These are phyloP conservation scores for Poecilia latipinna DNA, from an alignment of 2,113 vertebrate species.

Conservation along the genomic window DNA sequence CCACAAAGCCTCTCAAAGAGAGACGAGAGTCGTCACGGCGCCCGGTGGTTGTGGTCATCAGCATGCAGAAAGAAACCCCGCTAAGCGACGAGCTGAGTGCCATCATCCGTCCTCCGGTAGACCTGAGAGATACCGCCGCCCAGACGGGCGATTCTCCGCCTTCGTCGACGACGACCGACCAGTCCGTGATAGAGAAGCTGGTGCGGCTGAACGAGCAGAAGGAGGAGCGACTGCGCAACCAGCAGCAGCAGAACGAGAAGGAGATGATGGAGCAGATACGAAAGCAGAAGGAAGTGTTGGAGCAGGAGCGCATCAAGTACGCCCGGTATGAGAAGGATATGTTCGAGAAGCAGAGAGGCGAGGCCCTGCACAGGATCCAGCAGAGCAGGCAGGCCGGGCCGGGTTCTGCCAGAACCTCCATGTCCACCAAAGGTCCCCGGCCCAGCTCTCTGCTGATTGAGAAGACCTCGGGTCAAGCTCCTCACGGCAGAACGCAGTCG, in stretches of 20 bases:
- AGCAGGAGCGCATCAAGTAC: slow-evolving; percentile 84
- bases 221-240: slow-evolving; percentile 88
- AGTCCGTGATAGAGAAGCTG: slow-evolving; percentile 84
- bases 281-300: slow-evolving; percentile 89
- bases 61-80: slow-evolving; percentile 79
- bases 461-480: slow-evolving; percentile 24
- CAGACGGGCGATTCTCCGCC: slow-evolving; percentile 48
- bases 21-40: slow-evolving; percentile 60
- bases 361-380: slow-evolving; percentile 82
- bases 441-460: slow-evolving; percentile 63
- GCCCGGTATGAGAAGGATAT: slow-evolving; percentile 80
- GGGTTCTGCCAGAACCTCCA: slow-evolving; percentile 52
- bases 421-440: slow-evolving; percentile 63
- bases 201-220: slow-evolving; percentile 90
- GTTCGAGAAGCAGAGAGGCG: slow-evolving; percentile 82
- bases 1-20: slow-evolving; percentile 55
- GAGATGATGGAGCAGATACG: slow-evolving; percentile 98
- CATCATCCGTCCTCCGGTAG: slow-evolving; percentile 26
- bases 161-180: slow-evolving; percentile 33
- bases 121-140: slow-evolving; percentile 58
- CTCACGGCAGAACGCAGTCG: slow-evolving; percentile 70
- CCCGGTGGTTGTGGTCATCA: slow-evolving; percentile 82
- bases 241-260: slow-evolving; percentile 89
- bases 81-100: slow-evolving; percentile 45
- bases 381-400: slow-evolving; percentile 69